These are phyloP conservation scores for Lepidochitona cinerea DNA, from an alignment of 2,888 invertebrate genomes.

Conservation along the genomic window DNA sequence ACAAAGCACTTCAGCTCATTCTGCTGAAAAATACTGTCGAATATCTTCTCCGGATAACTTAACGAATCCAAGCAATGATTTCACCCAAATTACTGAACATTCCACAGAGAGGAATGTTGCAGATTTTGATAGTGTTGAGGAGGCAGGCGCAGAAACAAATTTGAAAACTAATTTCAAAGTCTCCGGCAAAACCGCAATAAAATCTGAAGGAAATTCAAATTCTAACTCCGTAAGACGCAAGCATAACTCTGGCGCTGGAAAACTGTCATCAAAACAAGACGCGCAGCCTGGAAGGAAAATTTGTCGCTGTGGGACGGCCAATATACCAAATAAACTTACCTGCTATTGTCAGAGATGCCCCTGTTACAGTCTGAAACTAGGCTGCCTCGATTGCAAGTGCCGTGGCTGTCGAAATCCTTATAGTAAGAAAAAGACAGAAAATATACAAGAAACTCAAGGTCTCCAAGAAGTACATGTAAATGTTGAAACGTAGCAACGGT, in stretches of 20 bases:
- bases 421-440: background rate
- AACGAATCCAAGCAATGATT: background rate
- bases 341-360: conserved; percentile 96
- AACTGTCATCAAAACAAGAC: no score
- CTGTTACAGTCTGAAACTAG: conserved; percentile 91
- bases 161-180: background rate
- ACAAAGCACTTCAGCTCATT: background rate
- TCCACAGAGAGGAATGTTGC: background rate
- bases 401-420: conserved; percentile 91
- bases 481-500: background rate
- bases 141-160: background rate
- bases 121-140: background rate
- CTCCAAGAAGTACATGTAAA: background rate
- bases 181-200: background rate
- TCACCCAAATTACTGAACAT: background rate
- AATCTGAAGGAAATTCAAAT: background rate
- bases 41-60: background rate
- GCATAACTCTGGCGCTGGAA: background rate
- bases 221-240: background rate
- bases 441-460: background rate
- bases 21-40: background rate
- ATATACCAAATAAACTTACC: conserved; percentile 90
- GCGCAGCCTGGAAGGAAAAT: conserved; percentile 25
- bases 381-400: conserved; percentile 92
- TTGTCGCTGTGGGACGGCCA: conserved; percentile 94